Evolutionary conservation across 1,140 invertebrate genomes (phyloP).

Genomic region (Sitobion miscanthi): DNA sequence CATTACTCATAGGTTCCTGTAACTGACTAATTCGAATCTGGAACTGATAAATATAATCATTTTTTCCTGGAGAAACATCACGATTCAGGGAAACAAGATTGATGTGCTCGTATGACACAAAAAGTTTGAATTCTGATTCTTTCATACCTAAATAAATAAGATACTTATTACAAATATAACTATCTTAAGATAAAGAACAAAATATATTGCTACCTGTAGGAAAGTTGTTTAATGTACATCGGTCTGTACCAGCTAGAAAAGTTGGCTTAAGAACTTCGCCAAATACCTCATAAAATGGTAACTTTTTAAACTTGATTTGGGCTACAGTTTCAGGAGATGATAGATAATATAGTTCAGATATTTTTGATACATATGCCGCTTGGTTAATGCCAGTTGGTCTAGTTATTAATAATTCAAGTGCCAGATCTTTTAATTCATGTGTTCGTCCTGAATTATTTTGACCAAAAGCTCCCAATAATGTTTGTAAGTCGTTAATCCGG

Average conservation of each 20-base stretch:
- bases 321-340: slow-evolving; percentile 66
- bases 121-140: background rate
- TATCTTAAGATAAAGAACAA: background rate
- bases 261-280: slow-evolving; percentile 89
- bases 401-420: slow-evolving; percentile 77
- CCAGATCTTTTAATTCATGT: slow-evolving; percentile 81
- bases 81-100: slow-evolving; percentile 15
- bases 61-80: slow-evolving; percentile 27
- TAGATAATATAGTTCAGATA: slow-evolving; percentile 8
- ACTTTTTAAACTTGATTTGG: slow-evolving; percentile 85
- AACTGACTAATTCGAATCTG: slow-evolving; percentile 38
- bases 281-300: slow-evolving; percentile 92
- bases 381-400: slow-evolving; percentile 66
- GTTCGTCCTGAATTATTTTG: slow-evolving; percentile 86
- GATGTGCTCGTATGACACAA: background rate
- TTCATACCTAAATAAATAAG: slow-evolving; percentile 19
- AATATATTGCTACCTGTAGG: slow-evolving; percentile 29
- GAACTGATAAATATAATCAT: slow-evolving; percentile 29
- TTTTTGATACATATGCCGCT: slow-evolving; percentile 23
- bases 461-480: slow-evolving; percentile 83
- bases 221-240: background rate
- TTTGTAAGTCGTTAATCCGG: slow-evolving; percentile 83
- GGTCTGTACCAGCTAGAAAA: slow-evolving; percentile 66
- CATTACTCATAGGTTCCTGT: background rate
- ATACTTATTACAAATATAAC: background rate